A percentile compares a stretch with the other conserved stretches of the same genome.
Evolutionary conservation across 2,888 invertebrate genomes (phyloP).

Genomic region (Pseudoips prasinana): DNA sequence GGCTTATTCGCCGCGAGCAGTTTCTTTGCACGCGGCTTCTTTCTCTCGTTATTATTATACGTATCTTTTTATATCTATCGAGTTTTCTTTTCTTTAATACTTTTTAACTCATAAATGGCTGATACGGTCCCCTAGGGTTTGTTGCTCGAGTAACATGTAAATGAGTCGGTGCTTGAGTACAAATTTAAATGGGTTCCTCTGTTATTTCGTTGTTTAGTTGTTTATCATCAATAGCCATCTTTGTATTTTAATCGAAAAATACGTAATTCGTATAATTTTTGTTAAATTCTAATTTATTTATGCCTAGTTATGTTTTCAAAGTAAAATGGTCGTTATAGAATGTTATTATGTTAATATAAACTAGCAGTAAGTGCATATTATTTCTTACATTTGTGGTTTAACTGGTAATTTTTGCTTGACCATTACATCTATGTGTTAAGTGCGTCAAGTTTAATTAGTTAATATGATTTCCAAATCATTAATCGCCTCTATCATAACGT

Average conservation of each 20-base stretch:
- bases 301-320: constrained; percentile 13
- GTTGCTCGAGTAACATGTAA: constrained; percentile 79
- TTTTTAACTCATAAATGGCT: constrained; percentile 79
- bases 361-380: too few relatives aligned
- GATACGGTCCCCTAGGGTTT: constrained; percentile 78
- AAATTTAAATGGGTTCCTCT: constrained; percentile 64
- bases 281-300: constrained; percentile 30
- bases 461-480: too few relatives aligned
- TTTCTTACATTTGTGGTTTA: too few relatives aligned
- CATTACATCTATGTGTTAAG: too few relatives aligned
- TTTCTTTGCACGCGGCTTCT: constrained; percentile 74
- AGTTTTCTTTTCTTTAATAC: constrained; percentile 80
- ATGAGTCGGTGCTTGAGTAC: constrained; percentile 68
- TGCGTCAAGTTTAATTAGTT: too few relatives aligned
- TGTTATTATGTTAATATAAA: too few relatives aligned
- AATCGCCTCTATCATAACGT: too few relatives aligned
- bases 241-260: constrained; percentile 36
- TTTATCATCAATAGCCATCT: constrained; percentile 38
- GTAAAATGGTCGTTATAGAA: too few relatives aligned
- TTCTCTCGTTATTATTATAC: constrained; percentile 75
- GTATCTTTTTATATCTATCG: constrained; percentile 74
- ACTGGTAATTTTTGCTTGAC: too few relatives aligned
- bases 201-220: constrained; percentile 50
- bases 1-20: constrained; percentile 76
- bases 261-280: constrained; percentile 35